These are phyloP conservation scores for Pinctada fucata DNA, from an alignment of 2,888 invertebrate genomes.

Conservation along the genomic window DNA sequence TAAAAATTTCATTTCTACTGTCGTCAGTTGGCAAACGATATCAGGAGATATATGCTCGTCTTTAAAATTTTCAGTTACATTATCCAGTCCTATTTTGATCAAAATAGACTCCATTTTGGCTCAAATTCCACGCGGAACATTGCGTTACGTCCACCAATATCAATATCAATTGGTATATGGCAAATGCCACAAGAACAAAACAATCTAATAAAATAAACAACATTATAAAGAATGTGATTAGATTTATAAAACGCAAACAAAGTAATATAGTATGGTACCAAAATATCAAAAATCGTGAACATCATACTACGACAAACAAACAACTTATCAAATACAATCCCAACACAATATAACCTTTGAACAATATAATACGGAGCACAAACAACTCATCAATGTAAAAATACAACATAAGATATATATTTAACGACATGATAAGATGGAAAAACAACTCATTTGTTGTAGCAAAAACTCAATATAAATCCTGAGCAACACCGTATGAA, in stretches of 20 bases:
- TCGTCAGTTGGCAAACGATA: slow-evolving; percentile 34
- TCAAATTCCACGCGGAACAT: background rate
- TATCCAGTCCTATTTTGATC: slow-evolving; percentile 17
- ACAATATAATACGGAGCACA: background rate
- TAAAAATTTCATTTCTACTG: slow-evolving; percentile 32
- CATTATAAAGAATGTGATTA: background rate
- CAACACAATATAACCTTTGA: background rate
- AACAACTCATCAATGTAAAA: too few species aligned
- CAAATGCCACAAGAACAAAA: background rate
- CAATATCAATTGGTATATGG: background rate
- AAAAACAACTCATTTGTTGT: too few species aligned
- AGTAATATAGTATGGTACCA: background rate
- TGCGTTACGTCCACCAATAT: background rate
- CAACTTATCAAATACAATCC: background rate
- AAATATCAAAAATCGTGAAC: background rate
- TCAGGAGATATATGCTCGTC: slow-evolving; percentile 38
- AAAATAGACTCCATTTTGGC: background rate
- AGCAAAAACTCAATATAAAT: background rate
- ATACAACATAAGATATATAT: too few species aligned
- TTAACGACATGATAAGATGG: too few species aligned
- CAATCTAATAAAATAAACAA: background rate
- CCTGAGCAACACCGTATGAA: background rate
- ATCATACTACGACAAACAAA: background rate
- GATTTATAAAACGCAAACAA: background rate
- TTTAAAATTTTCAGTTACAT: slow-evolving; percentile 17